Conservation (phyloP, 2,113 vertebrate genomes). For the Lynx canadensis region DNA sequence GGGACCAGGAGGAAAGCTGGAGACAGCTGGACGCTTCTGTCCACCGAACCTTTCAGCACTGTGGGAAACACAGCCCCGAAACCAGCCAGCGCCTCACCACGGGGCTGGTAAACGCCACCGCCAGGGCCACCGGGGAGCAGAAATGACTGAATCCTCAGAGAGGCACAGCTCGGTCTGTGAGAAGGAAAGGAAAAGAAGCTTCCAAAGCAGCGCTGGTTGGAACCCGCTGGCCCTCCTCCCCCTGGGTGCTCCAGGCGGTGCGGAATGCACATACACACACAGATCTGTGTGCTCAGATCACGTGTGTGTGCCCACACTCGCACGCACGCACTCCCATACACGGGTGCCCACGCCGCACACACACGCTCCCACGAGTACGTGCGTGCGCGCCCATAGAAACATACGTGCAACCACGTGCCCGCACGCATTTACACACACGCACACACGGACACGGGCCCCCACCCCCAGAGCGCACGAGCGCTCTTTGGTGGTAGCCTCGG, state of each 20-base stretch:
- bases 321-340: no score
- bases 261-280: accelerated
- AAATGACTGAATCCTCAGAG: accelerated
- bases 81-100: neutral
- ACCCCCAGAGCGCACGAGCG: accelerated
- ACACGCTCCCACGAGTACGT: neutral
- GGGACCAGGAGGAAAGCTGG: neutral
- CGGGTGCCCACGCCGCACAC: neutral
- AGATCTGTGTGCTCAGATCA: neutral
- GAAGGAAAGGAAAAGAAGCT: neutral
- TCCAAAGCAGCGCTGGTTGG: neutral
- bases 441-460: accelerated
- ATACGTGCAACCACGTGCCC: accelerated
- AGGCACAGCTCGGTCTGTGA: neutral
- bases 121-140: neutral
- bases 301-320: neutral
- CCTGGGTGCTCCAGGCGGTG: neutral
- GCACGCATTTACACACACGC: accelerated
- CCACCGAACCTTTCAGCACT: neutral
- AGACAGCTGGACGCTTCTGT: neutral
- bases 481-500: neutral
- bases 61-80: neutral
- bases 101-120: accelerated
- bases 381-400: neutral
- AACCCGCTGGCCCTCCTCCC: neutral